These are phyloP conservation scores for Stomatorhinus ivindoensis DNA, from an alignment of 2,113 vertebrate genomes.

Conservation along the genomic window DNA sequence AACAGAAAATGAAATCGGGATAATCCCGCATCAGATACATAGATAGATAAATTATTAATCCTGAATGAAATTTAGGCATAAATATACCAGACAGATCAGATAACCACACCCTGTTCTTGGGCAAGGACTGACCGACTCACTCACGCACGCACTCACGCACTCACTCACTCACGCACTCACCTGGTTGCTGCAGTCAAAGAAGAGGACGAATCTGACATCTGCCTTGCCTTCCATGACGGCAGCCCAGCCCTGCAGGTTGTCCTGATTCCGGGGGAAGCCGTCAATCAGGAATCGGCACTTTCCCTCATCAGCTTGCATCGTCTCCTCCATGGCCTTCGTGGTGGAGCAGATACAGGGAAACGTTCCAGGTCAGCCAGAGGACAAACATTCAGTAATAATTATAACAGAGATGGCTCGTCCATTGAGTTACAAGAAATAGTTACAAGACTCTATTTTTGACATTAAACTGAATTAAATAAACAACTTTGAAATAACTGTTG, in stretches of 20 bases:
- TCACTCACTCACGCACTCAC: conserved; percentile 33
- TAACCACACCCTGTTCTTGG: not conserved
- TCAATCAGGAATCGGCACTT: conserved; percentile 94
- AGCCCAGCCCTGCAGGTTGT: conserved; percentile 93
- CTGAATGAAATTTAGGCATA: too few relatives aligned
- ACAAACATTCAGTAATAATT: not conserved
- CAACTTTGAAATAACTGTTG: not conserved
- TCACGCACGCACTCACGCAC: too few relatives aligned
- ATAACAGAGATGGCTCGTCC: not conserved
- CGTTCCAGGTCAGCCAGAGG: not conserved
- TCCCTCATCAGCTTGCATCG: conserved; percentile 73
- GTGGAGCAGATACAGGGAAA: not conserved
- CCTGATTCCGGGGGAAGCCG: conserved; percentile 93
- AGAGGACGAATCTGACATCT: conserved; percentile 91
- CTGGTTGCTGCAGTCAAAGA: conserved; percentile 91
- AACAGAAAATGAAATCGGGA: not conserved
- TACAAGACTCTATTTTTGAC: not conserved
- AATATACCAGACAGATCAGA: not conserved
- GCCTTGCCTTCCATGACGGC: conserved; percentile 82
- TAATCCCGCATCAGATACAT: not conserved
- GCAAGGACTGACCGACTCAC: not conserved
- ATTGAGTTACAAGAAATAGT: not conserved
- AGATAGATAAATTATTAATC: too few relatives aligned
- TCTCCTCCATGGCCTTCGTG: conserved; percentile 65
- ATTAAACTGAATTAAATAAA: not conserved